Evolutionary conservation across 1,140 invertebrate genomes (phyloP), one percentile per base, ranked within the genome.

Genomic region (Trinorchestia longiramus): DNA sequence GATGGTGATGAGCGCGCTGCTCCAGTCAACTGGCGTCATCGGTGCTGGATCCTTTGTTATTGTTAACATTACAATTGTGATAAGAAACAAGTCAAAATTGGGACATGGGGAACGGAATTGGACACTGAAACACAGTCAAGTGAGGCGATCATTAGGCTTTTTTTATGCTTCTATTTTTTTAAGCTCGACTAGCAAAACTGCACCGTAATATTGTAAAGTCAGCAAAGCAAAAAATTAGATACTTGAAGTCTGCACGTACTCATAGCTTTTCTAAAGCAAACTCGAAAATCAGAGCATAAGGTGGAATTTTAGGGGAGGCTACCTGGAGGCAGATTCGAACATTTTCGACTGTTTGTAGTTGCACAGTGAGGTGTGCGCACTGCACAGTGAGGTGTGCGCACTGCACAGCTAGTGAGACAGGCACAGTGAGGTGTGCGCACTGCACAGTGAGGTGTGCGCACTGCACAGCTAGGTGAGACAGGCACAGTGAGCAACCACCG

Each of bases 1-100:
- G 88, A 90, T 90, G 88, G 88, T 90, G 88, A 90, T 90, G 88
- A 90, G 88, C 23, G 88, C 62, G 62, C 62, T 77, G 62, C 28
- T 77, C 1, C 62, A 77, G 28, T 53, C 62, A 77, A 11, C 8
- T 28, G 62, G 62, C 62, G 62, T 77, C 62, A 77, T 77, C 62
- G 62, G 15, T 23, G 28, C 62, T 19, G 62, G 62, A 77, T 19
- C 47, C 47, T 53, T 19, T 53, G 19, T 19, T 53, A 53, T 53
- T 19, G 47, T 19, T 19, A 53, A 77, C 28, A 23, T 36, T 28
- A 19, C 62, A 1, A 77, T 19, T 36, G 36, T 77, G 62, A 77
- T 77, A 23, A 77, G 62, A 1, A 77, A 77, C 62, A 77, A 77
- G 28, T 77, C 62, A 77, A 1, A 77, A 77, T 77, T 28, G 11